phyloP scores from a whole-genome alignment of 2,797 vertebrate species.

The Melanotaenia parkinsoni region DNA sequence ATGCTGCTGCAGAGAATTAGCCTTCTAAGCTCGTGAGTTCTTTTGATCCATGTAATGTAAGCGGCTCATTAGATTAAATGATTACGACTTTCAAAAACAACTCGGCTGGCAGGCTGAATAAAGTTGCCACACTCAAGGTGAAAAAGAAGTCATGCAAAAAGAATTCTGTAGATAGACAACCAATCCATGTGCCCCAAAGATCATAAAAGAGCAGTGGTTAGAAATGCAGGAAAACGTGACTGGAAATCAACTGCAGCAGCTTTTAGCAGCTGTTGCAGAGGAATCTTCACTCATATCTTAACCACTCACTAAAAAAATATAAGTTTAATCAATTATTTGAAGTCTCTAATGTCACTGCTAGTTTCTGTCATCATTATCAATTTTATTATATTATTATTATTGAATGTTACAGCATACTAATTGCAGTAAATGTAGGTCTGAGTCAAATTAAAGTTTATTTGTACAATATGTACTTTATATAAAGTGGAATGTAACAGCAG shows the following conservation, averaged over 20 bases:
- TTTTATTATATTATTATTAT: too few species aligned
- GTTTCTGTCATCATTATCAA: too few species aligned
- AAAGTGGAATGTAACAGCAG: too few species aligned
- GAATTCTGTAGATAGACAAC: not conserved
- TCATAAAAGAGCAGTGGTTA: not conserved
- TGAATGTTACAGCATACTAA: too few species aligned
- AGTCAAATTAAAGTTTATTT: too few species aligned
- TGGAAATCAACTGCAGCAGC: not conserved
- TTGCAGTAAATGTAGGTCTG: too few species aligned
- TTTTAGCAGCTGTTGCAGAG: too few species aligned
- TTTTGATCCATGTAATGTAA: constrained; percentile 15
- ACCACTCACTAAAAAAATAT: too few species aligned
- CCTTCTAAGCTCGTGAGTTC: constrained; percentile 1
- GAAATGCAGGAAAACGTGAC: not conserved
- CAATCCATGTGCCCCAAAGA: not conserved
- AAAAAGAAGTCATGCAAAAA: constrained; percentile 13
- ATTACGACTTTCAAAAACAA: constrained; percentile 12
- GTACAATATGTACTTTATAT: too few species aligned
- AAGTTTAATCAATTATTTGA: too few species aligned
- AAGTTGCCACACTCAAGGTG: not conserved
- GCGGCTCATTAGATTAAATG: constrained; percentile 16
- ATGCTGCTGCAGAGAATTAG: constrained; percentile 2
- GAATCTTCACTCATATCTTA: too few species aligned
- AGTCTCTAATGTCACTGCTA: too few species aligned
- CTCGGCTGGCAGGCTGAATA: not conserved